Conservation (phyloP, 1,140 invertebrate genomes). For the Eriocheir sinensis region DNA sequence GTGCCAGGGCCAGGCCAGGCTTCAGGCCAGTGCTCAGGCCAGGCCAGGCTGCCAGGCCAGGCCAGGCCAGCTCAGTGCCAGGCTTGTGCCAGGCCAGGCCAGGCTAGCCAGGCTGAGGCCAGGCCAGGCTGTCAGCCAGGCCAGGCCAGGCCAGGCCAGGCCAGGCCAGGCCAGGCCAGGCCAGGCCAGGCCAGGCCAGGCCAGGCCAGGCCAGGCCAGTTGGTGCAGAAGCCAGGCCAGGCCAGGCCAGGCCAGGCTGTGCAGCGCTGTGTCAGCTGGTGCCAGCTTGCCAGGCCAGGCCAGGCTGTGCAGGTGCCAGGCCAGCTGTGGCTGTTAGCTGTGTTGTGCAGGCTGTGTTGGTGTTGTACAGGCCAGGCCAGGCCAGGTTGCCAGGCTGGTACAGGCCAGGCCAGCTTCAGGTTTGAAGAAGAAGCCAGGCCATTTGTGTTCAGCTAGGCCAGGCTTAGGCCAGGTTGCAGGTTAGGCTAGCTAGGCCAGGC, state of each 20-base stretch:
- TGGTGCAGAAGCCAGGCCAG: constrained; percentile 33
- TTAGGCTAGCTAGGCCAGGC: constrained; percentile 44
- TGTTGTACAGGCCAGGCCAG: constrained; percentile 79
- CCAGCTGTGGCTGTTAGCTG: constrained; percentile 48
- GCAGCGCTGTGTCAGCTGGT: constrained; percentile 57
- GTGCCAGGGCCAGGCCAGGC: constrained; percentile 44
- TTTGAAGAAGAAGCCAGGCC: constrained; percentile 70
- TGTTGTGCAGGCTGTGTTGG: neutral
- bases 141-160: constrained; percentile 46
- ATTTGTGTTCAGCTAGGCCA: constrained; percentile 53
- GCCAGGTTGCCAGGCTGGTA: constrained; percentile 77
- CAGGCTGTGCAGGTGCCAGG: constrained; percentile 77
- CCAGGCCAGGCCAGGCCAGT: neutral
- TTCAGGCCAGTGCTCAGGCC: constrained; percentile 59
- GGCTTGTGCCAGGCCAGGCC: constrained; percentile 37
- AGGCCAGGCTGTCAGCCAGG: neutral
- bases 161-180: constrained; percentile 62
- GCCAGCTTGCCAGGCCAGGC: constrained; percentile 60
- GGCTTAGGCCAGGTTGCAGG: constrained; percentile 45
- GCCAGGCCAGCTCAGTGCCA: constrained; percentile 52
- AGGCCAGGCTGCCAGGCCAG: constrained; percentile 71
- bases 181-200: constrained; percentile 40
- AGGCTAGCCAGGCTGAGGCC: constrained; percentile 12
- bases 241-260: constrained; percentile 57
- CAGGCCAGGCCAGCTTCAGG: constrained; percentile 78